Evolutionary conservation across 92 coral and sea anemone species (phyloP).

Genomic region (Plumapathes pennacea): DNA sequence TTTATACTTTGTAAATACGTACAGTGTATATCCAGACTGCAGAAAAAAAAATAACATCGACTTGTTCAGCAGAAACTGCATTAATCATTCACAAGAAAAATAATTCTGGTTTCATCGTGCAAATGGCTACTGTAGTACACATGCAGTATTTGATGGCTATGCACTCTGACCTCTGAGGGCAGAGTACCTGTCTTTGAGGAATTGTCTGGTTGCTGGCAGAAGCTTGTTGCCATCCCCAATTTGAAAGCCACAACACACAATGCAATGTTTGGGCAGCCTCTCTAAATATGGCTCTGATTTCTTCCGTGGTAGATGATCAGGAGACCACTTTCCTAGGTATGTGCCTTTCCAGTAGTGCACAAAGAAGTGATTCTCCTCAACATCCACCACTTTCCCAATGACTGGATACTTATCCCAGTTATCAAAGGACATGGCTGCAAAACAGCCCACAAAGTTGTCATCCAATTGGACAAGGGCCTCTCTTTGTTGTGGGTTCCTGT

Average conservation of each 20-base stretch:
- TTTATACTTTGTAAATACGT: too few species aligned
- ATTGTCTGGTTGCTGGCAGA: constrained; percentile 20
- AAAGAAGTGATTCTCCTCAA: constrained; percentile 17
- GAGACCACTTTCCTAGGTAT: constrained; percentile 41
- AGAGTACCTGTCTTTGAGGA: constrained; percentile 31
- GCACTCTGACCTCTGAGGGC: constrained; percentile 9
- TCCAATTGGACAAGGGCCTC: too few species aligned
- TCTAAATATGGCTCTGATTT: constrained; percentile 46
- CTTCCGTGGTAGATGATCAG: constrained; percentile 12
- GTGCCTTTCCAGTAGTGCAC: constrained; percentile 65
- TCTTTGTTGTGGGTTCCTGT: too few species aligned
- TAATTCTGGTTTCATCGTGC: too few species aligned
- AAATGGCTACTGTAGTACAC: too few species aligned
- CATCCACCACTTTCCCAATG: constrained; percentile 51
- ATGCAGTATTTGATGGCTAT: too few species aligned
- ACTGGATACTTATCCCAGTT: constrained; percentile 28
- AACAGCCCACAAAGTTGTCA: too few species aligned
- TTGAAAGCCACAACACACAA: constrained; percentile 36
- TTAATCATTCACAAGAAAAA: too few species aligned
- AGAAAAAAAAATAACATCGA: too few species aligned
- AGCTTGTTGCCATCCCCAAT: constrained; percentile 25
- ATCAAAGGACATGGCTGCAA: neutral
- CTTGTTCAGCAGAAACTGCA: too few species aligned
- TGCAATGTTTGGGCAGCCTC: constrained; percentile 28
- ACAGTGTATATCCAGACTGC: too few species aligned